Evolutionary conservation across 2,113 vertebrate species (phyloP).

Genomic region (Symphodus melops): DNA sequence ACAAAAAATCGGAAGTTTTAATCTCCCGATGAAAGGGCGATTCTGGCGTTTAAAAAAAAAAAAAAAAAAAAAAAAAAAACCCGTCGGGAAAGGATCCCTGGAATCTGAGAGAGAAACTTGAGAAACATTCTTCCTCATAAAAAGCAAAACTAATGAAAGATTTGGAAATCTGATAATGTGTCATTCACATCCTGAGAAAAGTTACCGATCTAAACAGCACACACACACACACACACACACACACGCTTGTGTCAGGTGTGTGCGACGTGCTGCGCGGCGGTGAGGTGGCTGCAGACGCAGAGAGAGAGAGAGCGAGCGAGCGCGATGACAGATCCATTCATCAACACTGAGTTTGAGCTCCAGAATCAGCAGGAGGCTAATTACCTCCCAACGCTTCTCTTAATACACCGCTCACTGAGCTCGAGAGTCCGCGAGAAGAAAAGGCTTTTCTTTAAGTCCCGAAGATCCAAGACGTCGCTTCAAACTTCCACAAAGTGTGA

Average conservation of each 20-base stretch:
- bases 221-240: too few species aligned
- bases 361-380: slow-evolving; percentile 61
- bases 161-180: too few species aligned
- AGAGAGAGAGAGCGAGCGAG: not conserved
- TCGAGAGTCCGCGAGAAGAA: slow-evolving; percentile 21
- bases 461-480: not conserved
- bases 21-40: not conserved
- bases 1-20: not conserved
- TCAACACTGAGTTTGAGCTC: slow-evolving; percentile 39
- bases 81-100: too few species aligned
- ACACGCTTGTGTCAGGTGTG: too few species aligned
- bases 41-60: too few species aligned
- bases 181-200: too few species aligned
- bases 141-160: too few species aligned
- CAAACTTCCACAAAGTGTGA: not conserved
- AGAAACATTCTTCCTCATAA: too few species aligned
- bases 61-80: too few species aligned
- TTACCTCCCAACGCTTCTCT: slow-evolving; percentile 40
- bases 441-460: slow-evolving; percentile 19
- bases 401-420: slow-evolving; percentile 24
- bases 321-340: slow-evolving; percentile 51
- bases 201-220: too few species aligned
- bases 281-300: slow-evolving; percentile 32
- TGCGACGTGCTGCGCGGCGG: not conserved
- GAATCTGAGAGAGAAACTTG: too few species aligned